phyloP scores from a whole-genome alignment of 2,888 invertebrate species.

The Drosophila nigricruria region DNA sequence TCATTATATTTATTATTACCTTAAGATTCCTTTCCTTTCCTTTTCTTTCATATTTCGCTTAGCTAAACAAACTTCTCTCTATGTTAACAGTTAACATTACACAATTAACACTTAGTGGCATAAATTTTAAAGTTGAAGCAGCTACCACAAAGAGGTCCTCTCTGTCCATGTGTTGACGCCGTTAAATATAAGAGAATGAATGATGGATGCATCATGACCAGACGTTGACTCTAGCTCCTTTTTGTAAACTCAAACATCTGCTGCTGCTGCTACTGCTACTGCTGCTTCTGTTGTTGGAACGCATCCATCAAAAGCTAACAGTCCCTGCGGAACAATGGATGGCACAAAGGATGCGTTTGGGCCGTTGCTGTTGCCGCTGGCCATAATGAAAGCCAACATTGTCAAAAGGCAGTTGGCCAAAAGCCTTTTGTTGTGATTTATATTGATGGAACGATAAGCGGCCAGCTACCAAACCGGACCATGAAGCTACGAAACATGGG shows the following conservation, averaged over 20 bases:
- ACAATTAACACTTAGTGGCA: slow-evolving; percentile 27
- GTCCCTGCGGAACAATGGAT: slow-evolving; percentile 47
- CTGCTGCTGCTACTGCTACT: slow-evolving; percentile 28
- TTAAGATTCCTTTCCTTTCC: too few relatives aligned
- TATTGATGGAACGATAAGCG: slow-evolving; percentile 69
- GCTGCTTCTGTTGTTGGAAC: slow-evolving; percentile 28
- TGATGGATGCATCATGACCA: slow-evolving; percentile 55
- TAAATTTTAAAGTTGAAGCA: slow-evolving; percentile 18
- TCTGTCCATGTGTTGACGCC: slow-evolving; percentile 18
- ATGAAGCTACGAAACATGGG: slow-evolving; percentile 28
- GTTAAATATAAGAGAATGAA: slow-evolving; percentile 17
- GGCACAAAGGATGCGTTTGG: slow-evolving; percentile 55
- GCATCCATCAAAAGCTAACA: slow-evolving; percentile 72
- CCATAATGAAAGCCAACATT: slow-evolving; percentile 52
- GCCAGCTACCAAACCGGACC: slow-evolving; percentile 4
- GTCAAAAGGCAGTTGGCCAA: slow-evolving; percentile 67
- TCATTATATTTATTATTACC: too few relatives aligned
- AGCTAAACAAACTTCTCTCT: background rate
- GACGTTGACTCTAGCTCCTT: slow-evolving; percentile 40
- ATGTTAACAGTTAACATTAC: background rate
- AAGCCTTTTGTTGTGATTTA: slow-evolving; percentile 75
- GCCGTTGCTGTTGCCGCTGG: slow-evolving; percentile 14
- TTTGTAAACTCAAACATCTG: slow-evolving; percentile 46
- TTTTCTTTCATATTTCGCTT: too few relatives aligned
- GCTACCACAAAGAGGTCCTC: slow-evolving; percentile 8